These are phyloP conservation scores for Drosophila nigritarsus DNA, from an alignment of 2,888 invertebrate genomes.

Conservation along the genomic window DNA sequence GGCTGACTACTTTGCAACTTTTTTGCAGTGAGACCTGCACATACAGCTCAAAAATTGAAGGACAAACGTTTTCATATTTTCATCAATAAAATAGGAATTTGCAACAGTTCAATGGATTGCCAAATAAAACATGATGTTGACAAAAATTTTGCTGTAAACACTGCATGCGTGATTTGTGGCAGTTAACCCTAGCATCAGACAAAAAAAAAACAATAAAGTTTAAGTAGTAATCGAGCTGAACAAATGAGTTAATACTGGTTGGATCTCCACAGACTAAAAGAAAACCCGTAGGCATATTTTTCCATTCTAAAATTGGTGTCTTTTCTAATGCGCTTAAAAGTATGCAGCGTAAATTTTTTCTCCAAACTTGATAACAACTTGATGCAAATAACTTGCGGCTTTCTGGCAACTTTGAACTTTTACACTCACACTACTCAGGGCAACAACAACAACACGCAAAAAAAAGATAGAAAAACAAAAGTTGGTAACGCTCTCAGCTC, in stretches of 20 bases:
- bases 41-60: slow-evolving; percentile 12
- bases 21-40: slow-evolving; percentile 4
- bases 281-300: slow-evolving; percentile 6
- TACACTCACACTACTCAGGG: slow-evolving; percentile 7
- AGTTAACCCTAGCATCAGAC: neutral
- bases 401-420: slow-evolving; percentile 67
- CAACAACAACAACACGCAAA: slow-evolving; percentile 5
- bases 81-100: slow-evolving; percentile 9
- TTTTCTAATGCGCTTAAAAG: slow-evolving; percentile 74
- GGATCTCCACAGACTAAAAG: slow-evolving; percentile 8
- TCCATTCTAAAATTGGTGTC: slow-evolving; percentile 22
- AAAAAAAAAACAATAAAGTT: neutral
- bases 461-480: slow-evolving; percentile 25
- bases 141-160: neutral
- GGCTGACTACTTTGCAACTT: slow-evolving; percentile 10
- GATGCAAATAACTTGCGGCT: slow-evolving; percentile 72
- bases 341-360: slow-evolving; percentile 55
- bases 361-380: slow-evolving; percentile 73
- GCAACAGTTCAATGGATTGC: slow-evolving; percentile 14
- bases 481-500: slow-evolving; percentile 46
- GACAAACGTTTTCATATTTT: slow-evolving; percentile 26
- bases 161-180: neutral
- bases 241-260: slow-evolving; percentile 30
- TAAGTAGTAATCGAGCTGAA: slow-evolving; percentile 14
- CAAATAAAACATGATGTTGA: slow-evolving; percentile 2